phyloP scores from a whole-genome alignment of 2,888 invertebrate species.

The Gymnocheta viridis region DNA sequence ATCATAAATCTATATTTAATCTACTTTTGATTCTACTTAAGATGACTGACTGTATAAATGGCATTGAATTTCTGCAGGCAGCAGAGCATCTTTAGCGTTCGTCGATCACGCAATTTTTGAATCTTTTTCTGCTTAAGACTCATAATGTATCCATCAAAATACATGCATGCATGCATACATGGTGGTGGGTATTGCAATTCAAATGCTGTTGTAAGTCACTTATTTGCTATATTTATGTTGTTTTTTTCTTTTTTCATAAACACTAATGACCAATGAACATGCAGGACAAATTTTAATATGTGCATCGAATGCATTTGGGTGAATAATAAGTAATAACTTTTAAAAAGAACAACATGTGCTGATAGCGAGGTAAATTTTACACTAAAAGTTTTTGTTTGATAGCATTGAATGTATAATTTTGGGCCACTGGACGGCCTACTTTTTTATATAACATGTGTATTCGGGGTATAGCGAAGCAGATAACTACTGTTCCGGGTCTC shows the following conservation, averaged over 20 bases:
- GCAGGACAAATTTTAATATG: slow-evolving; percentile 35
- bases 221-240: neutral
- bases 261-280: slow-evolving; percentile 48
- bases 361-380: no score
- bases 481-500: no score
- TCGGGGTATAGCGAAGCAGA: no score
- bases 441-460: no score
- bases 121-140: slow-evolving; percentile 26
- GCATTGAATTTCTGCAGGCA: slow-evolving; percentile 13
- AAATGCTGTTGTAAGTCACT: slow-evolving; percentile 49
- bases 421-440: no score
- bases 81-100: neutral
- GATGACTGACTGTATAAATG: neutral
- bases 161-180: neutral
- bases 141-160: slow-evolving; percentile 33
- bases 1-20: slow-evolving; percentile 45
- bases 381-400: no score
- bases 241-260: neutral
- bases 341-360: no score
- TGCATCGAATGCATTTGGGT: neutral
- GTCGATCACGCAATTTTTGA: slow-evolving; percentile 41
- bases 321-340: neutral
- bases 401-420: no score
- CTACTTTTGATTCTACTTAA: slow-evolving; percentile 34
- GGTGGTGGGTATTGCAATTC: slow-evolving; percentile 26